A percentile compares a stretch with the other conserved stretches of the same genome.
phyloP scores from a whole-genome alignment of 1,140 invertebrate genomes.

The Drosophila rhopaloa region DNA sequence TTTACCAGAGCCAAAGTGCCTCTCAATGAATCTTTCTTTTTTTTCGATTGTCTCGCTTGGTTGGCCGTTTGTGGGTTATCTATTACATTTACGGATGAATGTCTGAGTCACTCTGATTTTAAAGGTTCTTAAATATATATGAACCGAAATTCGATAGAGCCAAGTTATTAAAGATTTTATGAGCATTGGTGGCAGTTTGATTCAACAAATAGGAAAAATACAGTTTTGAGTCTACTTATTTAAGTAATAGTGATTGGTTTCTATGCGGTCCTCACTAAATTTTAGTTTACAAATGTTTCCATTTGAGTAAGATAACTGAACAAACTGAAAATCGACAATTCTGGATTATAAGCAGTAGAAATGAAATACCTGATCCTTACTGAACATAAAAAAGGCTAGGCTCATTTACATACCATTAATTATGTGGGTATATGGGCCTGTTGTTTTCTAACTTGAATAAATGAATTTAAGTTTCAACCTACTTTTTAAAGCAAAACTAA shows the following conservation, averaged over 20 bases:
- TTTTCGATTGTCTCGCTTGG: slow-evolving; percentile 11
- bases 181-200: slow-evolving; percentile 8
- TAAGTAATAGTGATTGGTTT: too few relatives aligned
- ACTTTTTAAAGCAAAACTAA: too few relatives aligned
- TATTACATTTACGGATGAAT: neutral
- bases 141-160: neutral
- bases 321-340: too few relatives aligned
- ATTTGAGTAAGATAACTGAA: too few relatives aligned
- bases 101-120: neutral
- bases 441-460: too few relatives aligned
- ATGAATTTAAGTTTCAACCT: too few relatives aligned
- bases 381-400: neutral
- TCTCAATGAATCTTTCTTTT: neutral
- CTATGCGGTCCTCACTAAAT: too few relatives aligned
- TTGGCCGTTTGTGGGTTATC: neutral
- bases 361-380: neutral
- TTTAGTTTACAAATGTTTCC: too few relatives aligned
- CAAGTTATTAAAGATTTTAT: neutral
- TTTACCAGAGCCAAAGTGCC: slow-evolving; percentile 12
- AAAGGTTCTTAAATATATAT: too few relatives aligned
- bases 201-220: neutral
- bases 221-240: neutral
- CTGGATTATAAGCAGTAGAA: too few relatives aligned
- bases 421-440: too few relatives aligned
- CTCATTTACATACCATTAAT: neutral